phyloP scores from a whole-genome alignment of 2,113 vertebrate genomes.

The Gymnobelideus leadbeateri region DNA sequence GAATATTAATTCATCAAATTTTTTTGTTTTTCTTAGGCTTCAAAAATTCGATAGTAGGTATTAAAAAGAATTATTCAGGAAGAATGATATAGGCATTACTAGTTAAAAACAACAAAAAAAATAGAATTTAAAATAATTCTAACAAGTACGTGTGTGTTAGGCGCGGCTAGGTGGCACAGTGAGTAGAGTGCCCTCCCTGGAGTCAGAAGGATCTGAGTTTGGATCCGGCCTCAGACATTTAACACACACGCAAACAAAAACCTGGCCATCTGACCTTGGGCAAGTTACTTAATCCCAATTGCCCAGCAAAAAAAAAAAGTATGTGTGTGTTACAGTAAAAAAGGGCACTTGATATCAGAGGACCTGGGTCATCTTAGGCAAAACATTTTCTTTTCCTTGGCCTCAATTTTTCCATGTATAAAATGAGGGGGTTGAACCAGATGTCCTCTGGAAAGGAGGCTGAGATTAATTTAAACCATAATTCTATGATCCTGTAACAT shows the following conservation, averaged over 20 bases:
- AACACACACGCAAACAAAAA: no score
- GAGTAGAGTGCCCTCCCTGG: no score
- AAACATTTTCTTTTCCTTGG: background rate
- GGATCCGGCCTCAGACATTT: no score
- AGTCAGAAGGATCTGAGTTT: no score
- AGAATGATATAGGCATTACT: background rate
- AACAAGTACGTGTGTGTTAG: background rate
- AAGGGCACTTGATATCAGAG: background rate
- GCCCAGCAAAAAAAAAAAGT: no score
- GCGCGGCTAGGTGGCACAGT: no score
- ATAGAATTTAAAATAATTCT: constrained; percentile 16
- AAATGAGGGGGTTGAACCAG: background rate
- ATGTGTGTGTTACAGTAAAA: constrained; percentile 1
- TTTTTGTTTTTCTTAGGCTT: constrained; percentile 36
- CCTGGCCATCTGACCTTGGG: no score
- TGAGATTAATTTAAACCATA: no score
- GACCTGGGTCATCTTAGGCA: background rate
- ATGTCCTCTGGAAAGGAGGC: no score
- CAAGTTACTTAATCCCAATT: no score
- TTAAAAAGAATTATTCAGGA: constrained; percentile 8
- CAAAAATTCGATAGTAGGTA: constrained; percentile 4
- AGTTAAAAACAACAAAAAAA: constrained; percentile 45
- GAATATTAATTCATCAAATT: constrained; percentile 19
- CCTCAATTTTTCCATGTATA: background rate
- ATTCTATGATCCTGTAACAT: no score